These are phyloP conservation scores for Leptinotarsa lineolata DNA, from an alignment of 1,140 invertebrate species.

Conservation along the genomic window DNA sequence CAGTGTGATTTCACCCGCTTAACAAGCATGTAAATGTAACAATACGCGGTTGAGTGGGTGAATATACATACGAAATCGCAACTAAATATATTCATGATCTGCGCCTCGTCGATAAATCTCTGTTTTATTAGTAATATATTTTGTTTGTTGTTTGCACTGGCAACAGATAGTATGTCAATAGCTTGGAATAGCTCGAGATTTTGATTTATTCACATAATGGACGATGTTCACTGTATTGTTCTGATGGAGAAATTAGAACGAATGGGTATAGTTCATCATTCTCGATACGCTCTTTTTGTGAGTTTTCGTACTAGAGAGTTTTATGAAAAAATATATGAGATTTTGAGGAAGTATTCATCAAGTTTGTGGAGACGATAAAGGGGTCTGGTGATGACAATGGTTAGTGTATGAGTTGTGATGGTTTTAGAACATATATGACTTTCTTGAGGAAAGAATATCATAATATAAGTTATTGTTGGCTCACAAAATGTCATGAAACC, in stretches of 20 bases:
- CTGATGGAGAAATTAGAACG: background rate
- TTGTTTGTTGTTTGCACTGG: background rate
- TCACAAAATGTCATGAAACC: no score
- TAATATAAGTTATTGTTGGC: no score
- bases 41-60: conserved; percentile 7
- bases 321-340: no score
- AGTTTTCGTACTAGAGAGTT: no score
- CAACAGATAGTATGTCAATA: conserved; percentile 4
- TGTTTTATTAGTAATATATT: conserved; percentile 2
- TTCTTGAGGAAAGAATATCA: no score
- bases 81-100: conserved; percentile 1
- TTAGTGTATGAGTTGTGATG: no score
- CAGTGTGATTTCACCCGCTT: background rate
- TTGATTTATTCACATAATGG: background rate
- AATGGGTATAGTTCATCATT: background rate
- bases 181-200: background rate
- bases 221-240: background rate
- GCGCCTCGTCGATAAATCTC: background rate
- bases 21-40: conserved; percentile 6
- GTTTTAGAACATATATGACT: no score
- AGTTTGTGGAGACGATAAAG: no score
- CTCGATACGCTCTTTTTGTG: background rate
- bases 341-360: no score
- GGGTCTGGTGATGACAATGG: no score
- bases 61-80: background rate